These are phyloP conservation scores for Callithrix jacchus DNA, from an alignment of 2,113 vertebrate species.

Conservation along the genomic window DNA sequence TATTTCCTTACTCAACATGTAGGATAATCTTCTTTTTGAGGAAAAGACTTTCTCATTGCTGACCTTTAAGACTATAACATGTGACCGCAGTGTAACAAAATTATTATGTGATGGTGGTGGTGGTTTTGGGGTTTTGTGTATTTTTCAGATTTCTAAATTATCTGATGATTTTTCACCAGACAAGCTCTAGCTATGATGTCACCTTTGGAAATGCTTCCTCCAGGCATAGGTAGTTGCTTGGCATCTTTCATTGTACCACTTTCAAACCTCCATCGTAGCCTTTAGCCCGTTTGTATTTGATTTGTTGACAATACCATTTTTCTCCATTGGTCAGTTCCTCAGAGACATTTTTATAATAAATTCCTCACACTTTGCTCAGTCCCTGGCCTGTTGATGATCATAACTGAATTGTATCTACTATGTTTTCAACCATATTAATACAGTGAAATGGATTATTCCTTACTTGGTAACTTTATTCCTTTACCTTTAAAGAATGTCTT, in stretches of 20 bases:
- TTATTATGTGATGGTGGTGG: not conserved
- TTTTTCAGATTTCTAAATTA: not conserved
- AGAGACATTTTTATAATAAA: not conserved
- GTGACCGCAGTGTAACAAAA: not conserved
- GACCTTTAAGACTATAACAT: not conserved
- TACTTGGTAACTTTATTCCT: not conserved
- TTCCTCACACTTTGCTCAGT: not conserved
- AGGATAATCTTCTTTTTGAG: not conserved
- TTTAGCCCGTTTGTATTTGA: not conserved
- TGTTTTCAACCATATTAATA: not conserved
- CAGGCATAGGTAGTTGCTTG: not conserved
- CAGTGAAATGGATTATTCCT: not conserved
- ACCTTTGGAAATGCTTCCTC: not conserved
- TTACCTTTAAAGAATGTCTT: conserved; percentile 6
- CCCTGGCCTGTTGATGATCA: not conserved
- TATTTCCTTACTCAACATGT: not conserved
- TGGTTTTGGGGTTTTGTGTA: not conserved
- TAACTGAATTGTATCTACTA: not conserved
- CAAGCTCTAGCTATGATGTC: not conserved
- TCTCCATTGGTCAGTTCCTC: not conserved
- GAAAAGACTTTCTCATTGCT: conserved; percentile 26
- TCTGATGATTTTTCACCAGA: not conserved
- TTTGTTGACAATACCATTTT: not conserved
- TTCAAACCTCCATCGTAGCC: not conserved
- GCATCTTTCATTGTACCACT: not conserved